Base-by-base conservation (phyloP, 2,888 invertebrate genomes). In the Hirtodrosophila trivittata region DNA sequence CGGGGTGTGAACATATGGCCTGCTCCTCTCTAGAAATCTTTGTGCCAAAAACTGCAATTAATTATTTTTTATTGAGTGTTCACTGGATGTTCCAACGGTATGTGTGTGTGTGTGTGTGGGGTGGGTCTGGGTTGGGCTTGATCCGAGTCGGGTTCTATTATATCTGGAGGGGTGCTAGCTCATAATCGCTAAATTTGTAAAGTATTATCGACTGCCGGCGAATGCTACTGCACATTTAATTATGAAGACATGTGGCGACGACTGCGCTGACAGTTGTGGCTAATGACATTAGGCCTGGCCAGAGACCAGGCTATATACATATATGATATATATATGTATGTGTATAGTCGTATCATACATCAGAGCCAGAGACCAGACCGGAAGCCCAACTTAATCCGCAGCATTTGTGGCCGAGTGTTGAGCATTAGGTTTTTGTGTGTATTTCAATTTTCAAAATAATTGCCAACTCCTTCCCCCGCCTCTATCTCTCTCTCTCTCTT, bases 31-130 rank as follows among this genome's bases (percentile, higher is more conserved):
- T 25, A 30, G 50, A 30, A 57, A 73, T 57, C 64, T 43, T 58
- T 42, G 56, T 70, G 84, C 77, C 81, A 80, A 80, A 84, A 80
- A 80, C 37, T 70, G 82, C 78, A 75, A 81, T 81, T 84, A 84
- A 81, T 81, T 81, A 84, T 73, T 67, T 84, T 81, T 84, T 85
- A 81, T 81, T 81, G 64, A 84, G 70, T 81, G 68, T 63, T 62
- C 68, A 30, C 21, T 46, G 56, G n/a, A n/a, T n/a, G n/a, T n/a
- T n/a, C n/a, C n/a, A n/a, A n/a, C n/a, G n/a, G n/a, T 28, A n/a
- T 28, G 5, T 28, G 42, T 43, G 50, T 33, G n/a, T 45, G 43
- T 14, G 26, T 16, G 46, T 14, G 16, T 38, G 42, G 56, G 51
- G 30, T 32, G 60, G n/a, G 26, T 50, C 18, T 28, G n/a, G n/a